Conservation (phyloP, 2,113 vertebrate species). For the Ceyx melanurus region DNA sequence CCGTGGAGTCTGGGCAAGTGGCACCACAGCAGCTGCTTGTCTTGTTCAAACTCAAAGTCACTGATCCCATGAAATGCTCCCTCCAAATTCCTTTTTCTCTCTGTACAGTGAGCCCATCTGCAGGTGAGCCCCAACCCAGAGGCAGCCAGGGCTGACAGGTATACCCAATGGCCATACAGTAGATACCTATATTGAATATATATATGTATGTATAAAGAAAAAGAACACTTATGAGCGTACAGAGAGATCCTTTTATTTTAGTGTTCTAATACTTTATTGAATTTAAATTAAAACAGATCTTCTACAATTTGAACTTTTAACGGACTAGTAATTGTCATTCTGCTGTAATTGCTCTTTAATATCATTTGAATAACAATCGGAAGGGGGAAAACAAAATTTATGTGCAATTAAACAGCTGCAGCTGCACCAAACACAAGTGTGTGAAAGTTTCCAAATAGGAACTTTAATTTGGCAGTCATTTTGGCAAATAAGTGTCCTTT, state of each 20-base stretch:
- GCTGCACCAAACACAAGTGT: conserved; percentile 66
- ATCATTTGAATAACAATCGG: conserved; percentile 60
- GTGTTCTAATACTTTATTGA: conserved; percentile 31
- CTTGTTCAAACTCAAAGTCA: background rate
- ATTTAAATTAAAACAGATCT: conserved; percentile 59
- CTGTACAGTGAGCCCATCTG: accelerated
- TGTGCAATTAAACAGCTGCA: conserved; percentile 72
- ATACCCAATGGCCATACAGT: background rate
- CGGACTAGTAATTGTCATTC: conserved; percentile 44
- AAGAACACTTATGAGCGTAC: background rate
- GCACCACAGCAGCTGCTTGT: too few relatives aligned
- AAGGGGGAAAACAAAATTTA: conserved; percentile 67
- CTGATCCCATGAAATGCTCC: background rate
- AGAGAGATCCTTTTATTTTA: background rate
- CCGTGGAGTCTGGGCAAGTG: accelerated
- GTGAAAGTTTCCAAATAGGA: conserved; percentile 69
- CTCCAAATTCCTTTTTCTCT: background rate
- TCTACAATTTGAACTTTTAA: conserved; percentile 50
- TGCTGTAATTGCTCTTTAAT: conserved; percentile 60
- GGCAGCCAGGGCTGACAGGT: background rate
- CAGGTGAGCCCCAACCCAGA: background rate
- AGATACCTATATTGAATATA: accelerated
- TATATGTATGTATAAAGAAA: background rate
- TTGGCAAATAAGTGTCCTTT: conserved; percentile 65
- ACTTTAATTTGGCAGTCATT: conserved; percentile 66